Evolutionary conservation across 2,797 vertebrate species (phyloP).

Genomic region (Poeciliopsis turneri): DNA sequence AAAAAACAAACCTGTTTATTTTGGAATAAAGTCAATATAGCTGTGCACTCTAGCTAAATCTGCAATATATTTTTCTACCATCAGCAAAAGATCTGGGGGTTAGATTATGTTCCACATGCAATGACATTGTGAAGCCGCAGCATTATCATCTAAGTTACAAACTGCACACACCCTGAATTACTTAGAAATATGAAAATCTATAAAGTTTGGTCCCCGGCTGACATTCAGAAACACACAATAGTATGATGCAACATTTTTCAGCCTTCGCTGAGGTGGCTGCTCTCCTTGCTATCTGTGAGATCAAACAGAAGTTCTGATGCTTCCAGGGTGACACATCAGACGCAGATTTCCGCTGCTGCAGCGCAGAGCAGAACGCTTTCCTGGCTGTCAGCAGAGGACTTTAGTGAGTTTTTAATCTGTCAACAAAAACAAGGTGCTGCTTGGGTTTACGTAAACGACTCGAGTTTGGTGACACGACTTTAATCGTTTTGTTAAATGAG

Average conservation of each 20-base stretch:
- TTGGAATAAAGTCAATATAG: neutral
- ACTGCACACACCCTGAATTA: neutral
- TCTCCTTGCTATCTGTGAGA: conserved; percentile 42
- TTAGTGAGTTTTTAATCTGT: conserved; percentile 1
- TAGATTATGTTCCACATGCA: neutral
- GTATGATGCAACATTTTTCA: conserved; percentile 44
- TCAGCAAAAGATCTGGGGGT: neutral
- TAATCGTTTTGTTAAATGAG: neutral
- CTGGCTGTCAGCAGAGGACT: conserved; percentile 11
- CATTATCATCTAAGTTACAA: neutral
- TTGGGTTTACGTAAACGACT: neutral
- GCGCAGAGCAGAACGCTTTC: conserved; percentile 24
- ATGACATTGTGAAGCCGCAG: neutral
- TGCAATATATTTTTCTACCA: neutral
- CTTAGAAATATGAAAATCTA: neutral
- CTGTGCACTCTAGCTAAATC: neutral
- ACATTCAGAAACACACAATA: conserved; percentile 22
- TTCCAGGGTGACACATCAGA: conserved; percentile 43
- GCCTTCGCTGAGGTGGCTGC: conserved; percentile 19
- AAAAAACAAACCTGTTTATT: neutral
- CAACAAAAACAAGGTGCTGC: conserved; percentile 8
- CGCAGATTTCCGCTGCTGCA: conserved; percentile 42
- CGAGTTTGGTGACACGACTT: neutral
- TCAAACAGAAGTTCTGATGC: conserved; percentile 60
- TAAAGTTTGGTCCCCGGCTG: neutral